These are phyloP conservation scores for Vultur gryphus DNA, from an alignment of 2,797 vertebrate genomes.

Conservation along the genomic window DNA sequence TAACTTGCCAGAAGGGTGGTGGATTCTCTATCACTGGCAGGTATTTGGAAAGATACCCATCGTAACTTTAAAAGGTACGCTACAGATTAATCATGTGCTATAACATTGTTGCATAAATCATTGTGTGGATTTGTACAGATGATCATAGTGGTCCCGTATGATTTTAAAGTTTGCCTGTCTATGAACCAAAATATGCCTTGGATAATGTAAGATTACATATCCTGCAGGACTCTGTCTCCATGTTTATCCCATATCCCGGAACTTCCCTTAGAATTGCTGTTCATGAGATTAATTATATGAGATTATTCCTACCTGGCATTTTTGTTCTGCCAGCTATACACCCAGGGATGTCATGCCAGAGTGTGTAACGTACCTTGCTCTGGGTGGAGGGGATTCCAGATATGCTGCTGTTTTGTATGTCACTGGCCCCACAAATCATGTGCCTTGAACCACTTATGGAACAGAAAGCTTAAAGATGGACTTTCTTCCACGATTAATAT, in stretches of 20 bases:
- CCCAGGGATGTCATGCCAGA: background rate
- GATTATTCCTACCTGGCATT: background rate
- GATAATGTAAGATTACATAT: background rate
- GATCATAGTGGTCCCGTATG: background rate
- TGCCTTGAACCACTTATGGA: background rate
- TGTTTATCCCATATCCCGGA: background rate
- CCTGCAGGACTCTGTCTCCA: background rate
- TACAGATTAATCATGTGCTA: background rate
- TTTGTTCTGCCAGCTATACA: background rate
- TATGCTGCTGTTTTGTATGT: background rate
- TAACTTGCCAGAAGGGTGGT: background rate
- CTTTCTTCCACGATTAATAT: background rate
- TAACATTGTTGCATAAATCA: background rate
- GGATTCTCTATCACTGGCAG: background rate
- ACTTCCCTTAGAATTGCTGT: background rate
- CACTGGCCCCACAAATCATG: background rate
- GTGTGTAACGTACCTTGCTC: rapidly evolving
- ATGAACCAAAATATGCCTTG: background rate
- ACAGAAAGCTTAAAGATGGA: background rate
- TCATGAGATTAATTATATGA: background rate
- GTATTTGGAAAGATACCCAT: background rate
- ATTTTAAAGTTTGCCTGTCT: background rate
- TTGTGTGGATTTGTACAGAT: background rate
- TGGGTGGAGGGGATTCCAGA: background rate
- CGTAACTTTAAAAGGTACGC: background rate